Percentiles rank a stretch among this genome's conserved stretches.
phyloP scores from a whole-genome alignment of 2,888 invertebrate genomes.

The Chloroclystis v-ata region DNA sequence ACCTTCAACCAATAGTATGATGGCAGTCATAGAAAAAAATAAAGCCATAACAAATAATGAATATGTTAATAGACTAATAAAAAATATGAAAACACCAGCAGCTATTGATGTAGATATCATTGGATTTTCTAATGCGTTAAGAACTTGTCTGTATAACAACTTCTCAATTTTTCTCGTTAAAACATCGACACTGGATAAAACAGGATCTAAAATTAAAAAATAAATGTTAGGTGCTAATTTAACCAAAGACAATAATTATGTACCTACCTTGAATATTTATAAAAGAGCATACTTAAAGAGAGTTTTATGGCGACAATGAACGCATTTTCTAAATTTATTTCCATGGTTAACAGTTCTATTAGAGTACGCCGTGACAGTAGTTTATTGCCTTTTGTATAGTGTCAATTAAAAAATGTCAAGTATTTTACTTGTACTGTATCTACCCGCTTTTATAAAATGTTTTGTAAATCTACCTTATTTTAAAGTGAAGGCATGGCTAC shows the following conservation, averaged over 20 bases:
- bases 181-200: slow-evolving; percentile 22
- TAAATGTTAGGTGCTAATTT: neutral
- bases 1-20: slow-evolving; percentile 53
- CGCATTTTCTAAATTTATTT: slow-evolving; percentile 52
- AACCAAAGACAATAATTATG: neutral
- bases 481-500: too few species aligned
- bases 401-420: too few species aligned
- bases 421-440: too few species aligned
- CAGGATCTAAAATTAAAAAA: slow-evolving; percentile 31
- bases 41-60: slow-evolving; percentile 33
- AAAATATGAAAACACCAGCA: slow-evolving; percentile 26
- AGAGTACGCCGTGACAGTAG: too few species aligned
- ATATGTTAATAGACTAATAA: slow-evolving; percentile 31
- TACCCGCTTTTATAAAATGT: too few species aligned
- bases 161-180: slow-evolving; percentile 20
- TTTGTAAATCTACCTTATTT: too few species aligned
- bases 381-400: too few species aligned
- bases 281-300: slow-evolving; percentile 43
- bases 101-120: slow-evolving; percentile 38
- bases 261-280: neutral
- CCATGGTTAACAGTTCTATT: slow-evolving; percentile 46
- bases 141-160: slow-evolving; percentile 10
- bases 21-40: slow-evolving; percentile 33
- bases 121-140: slow-evolving; percentile 37
- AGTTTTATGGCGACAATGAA: slow-evolving; percentile 42